Evolutionary conservation across 1,140 invertebrate genomes (phyloP), one percentile per base, ranked within the genome.

Genomic region (Drosophila malerkotliana): DNA sequence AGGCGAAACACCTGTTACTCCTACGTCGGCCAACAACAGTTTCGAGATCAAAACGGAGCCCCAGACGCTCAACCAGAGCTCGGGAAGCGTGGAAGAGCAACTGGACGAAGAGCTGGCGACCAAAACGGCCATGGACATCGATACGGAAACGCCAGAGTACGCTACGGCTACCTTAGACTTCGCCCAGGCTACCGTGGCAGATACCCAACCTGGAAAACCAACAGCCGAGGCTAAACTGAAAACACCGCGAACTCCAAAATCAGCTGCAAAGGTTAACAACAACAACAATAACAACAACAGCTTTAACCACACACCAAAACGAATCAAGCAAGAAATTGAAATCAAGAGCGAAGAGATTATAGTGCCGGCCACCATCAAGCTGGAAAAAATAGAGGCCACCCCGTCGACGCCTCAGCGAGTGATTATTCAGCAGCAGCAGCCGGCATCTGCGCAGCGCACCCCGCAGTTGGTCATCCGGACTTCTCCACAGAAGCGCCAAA

Each of bases 331-430:
- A 39, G 90, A 91, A 49, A 91, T 91, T 32, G 87, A 91, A 58
- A 91, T 91, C 52, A 91, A 91, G 78, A 91, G 90, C 49, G 90
- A 91, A 44, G 90, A 91, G 49, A 91, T 91, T 18, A 81, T 91
- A 47, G 85, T 91, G 37, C 90, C 90, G 9, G 84, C 90, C 10
- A 91, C 63, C 37, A 91, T 91, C 5, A 91, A 91, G 55, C 51
- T 91, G 18, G 90, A 91, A 18, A 91, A 91, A 63, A 84, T 91
- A 12, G 90, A 91, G 39, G 44, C 79, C 4, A 72, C 68, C 0
- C 62, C 58, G 1, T 39, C 66, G 4, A 39, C 74, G 15, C 52
- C 61, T 26, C 76, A 87, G 34, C 73, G 73, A 15, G 79, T 80
- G 9, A 77, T 78, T 5, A 90, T 88, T 18, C 87, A 90, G 57